phyloP scores from a whole-genome alignment of 2,113 vertebrate species.

The Apus apus region DNA sequence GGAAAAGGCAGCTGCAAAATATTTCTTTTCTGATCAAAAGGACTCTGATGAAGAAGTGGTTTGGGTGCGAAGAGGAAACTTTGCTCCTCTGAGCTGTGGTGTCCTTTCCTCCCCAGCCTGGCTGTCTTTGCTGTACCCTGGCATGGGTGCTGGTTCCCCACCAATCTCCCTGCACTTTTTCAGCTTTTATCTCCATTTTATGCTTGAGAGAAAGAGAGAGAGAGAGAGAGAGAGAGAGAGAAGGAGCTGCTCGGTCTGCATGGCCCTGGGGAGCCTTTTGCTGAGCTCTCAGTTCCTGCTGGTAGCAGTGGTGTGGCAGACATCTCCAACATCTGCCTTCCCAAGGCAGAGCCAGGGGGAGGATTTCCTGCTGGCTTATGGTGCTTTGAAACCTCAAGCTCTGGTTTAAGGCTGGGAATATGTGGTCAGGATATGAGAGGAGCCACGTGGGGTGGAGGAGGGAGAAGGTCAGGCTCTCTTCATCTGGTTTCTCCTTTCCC shows the following conservation, averaged over 20 bases:
- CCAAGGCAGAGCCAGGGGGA: not conserved
- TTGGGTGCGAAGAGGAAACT: not conserved
- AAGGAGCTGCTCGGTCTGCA: not conserved
- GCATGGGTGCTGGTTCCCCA: not conserved
- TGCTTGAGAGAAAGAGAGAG: not conserved
- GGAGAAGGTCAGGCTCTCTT: not conserved
- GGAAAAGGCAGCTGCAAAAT: not conserved
- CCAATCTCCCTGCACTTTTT: not conserved
- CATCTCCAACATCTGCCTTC: not conserved
- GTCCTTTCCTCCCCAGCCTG: not conserved
- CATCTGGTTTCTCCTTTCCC: not conserved
- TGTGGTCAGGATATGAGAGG: rapidly evolving
- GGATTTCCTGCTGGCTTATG: not conserved
- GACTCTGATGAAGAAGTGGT: not conserved
- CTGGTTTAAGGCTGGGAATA: not conserved
- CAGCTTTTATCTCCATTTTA: not conserved
- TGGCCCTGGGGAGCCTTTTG: not conserved
- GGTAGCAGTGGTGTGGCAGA: not conserved
- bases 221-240: not conserved
- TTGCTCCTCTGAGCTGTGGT: not conserved
- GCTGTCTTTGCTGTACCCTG: rapidly evolving
- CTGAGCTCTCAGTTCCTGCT: not conserved
- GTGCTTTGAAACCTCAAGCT: not conserved
- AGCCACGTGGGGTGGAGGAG: not conserved
- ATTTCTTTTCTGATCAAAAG: not conserved